Evolutionary conservation across 2,797 vertebrate genomes (phyloP).

Genomic region (Botia kubotai): DNA sequence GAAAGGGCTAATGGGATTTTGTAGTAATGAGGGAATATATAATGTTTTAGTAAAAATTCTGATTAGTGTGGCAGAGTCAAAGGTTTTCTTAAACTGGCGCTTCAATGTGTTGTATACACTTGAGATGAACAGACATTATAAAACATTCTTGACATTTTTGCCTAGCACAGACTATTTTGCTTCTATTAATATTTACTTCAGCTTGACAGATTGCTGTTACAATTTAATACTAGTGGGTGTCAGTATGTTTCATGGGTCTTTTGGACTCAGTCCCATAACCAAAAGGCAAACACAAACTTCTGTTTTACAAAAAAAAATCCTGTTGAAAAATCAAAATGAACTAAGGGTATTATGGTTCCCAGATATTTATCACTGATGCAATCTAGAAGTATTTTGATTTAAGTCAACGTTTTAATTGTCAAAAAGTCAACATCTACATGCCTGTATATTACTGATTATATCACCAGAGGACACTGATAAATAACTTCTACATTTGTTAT

Average conservation of each 20-base stretch:
- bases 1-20: slow-evolving; percentile 15
- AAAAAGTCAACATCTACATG: background rate
- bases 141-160: too few relatives aligned
- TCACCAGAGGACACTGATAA: background rate
- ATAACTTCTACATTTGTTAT: background rate
- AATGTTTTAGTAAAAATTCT: too few relatives aligned
- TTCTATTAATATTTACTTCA: slow-evolving; percentile 4
- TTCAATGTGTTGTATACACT: too few relatives aligned
- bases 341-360: background rate
- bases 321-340: background rate
- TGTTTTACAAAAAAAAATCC: background rate
- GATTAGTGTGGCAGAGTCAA: background rate
- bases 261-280: slow-evolving; percentile 26
- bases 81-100: background rate
- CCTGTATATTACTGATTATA: slow-evolving; percentile 12
- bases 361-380: slow-evolving; percentile 24
- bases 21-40: slow-evolving; percentile 12
- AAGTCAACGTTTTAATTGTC: slow-evolving; percentile 7
- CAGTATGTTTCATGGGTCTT: slow-evolving; percentile 3
- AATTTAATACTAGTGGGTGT: background rate
- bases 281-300: slow-evolving; percentile 24
- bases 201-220: background rate
- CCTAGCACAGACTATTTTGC: background rate
- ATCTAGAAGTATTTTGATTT: background rate
- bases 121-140: background rate